phyloP scores from a whole-genome alignment of 2,888 invertebrate genomes.

The Chrysomela aeneicollis region DNA sequence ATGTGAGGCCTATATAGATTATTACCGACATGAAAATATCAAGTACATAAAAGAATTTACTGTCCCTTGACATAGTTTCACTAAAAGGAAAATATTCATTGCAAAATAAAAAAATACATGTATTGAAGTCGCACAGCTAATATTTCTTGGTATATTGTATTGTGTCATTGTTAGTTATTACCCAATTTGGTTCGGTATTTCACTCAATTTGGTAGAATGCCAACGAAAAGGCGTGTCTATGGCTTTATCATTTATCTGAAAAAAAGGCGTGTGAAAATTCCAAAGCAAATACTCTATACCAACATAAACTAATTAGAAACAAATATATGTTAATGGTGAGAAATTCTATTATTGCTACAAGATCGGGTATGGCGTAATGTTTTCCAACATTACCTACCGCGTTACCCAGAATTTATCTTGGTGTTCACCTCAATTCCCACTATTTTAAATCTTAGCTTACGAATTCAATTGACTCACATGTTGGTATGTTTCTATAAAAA shows the following conservation, averaged over 20 bases:
- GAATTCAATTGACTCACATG: too few species aligned
- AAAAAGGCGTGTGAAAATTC: conserved; percentile 38
- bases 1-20: too few species aligned
- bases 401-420: neutral
- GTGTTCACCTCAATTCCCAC: neutral
- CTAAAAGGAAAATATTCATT: neutral
- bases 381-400: neutral
- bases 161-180: neutral
- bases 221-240: conserved; percentile 39
- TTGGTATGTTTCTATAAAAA: too few species aligned
- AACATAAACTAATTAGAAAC: conserved; percentile 17
- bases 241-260: conserved; percentile 35
- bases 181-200: neutral
- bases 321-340: conserved; percentile 17
- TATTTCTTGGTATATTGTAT: neutral
- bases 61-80: neutral
- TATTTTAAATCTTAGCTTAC: too few species aligned
- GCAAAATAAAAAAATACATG: neutral
- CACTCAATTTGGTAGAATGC: conserved; percentile 29
- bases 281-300: conserved; percentile 14
- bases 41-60: neutral
- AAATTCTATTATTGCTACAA: conserved; percentile 5
- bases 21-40: too few species aligned
- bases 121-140: neutral
- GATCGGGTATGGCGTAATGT: neutral